phyloP scores from a whole-genome alignment of 2,888 invertebrate genomes.

The Luffia ferchaultella region DNA sequence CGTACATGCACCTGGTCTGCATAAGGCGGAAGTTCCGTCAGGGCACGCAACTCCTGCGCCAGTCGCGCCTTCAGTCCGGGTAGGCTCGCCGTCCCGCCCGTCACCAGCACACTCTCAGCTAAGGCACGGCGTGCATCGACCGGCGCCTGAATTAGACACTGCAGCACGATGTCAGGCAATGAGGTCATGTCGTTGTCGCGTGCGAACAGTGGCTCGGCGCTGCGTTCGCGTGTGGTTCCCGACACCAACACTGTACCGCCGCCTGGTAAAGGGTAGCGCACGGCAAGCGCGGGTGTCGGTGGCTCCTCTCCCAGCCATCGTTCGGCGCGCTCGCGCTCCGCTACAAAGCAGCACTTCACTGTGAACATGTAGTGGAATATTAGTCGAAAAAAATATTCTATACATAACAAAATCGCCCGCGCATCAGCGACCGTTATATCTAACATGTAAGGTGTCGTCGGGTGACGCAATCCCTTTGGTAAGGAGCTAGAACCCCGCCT shows the following conservation, averaged over 20 bases:
- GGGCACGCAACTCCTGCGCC: conserved; percentile 74
- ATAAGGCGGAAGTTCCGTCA: conserved; percentile 71
- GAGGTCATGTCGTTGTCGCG: conserved; percentile 79
- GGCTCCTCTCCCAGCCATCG: conserved; percentile 50
- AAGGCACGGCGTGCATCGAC: conserved; percentile 81
- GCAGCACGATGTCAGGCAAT: conserved; percentile 84
- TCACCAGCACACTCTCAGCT: conserved; percentile 84
- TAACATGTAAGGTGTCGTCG: too few species aligned
- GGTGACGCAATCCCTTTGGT: too few species aligned
- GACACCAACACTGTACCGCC: background rate
- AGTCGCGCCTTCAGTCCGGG: conserved; percentile 86
- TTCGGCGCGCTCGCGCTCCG: conserved; percentile 73
- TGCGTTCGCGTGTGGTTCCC: conserved; percentile 70
- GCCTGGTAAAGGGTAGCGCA: conserved; percentile 40
- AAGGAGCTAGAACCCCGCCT: too few species aligned
- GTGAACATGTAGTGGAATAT: too few species aligned
- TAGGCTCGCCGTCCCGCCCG: conserved; percentile 86
- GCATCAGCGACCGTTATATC: too few species aligned
- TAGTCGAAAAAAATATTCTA: too few species aligned
- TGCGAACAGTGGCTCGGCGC: conserved; percentile 86
- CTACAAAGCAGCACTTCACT: conserved; percentile 91
- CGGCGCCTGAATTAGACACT: conserved; percentile 81
- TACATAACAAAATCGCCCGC: too few species aligned
- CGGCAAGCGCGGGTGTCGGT: conserved; percentile 65
- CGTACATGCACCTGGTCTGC: conserved; percentile 30